These are phyloP conservation scores for Oxystoma pomonae DNA, from an alignment of 2,888 invertebrate species.

Conservation along the genomic window DNA sequence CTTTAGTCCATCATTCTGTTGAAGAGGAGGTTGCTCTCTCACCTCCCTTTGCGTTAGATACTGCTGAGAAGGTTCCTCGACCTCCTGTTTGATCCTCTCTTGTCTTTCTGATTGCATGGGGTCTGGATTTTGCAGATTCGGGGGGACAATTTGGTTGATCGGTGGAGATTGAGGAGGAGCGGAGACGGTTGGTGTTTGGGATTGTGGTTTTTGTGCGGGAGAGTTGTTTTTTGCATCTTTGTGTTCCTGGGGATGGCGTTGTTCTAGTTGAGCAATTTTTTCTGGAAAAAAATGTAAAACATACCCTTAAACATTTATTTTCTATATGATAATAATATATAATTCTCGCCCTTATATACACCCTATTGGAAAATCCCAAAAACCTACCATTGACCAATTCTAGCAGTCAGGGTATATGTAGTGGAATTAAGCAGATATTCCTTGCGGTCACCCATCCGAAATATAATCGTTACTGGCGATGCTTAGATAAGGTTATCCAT, in stretches of 20 bases:
- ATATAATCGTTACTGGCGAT: too few species aligned
- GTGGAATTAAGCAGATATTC: too few species aligned
- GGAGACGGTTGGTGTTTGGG: conserved; percentile 1
- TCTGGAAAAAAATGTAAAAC: conserved; percentile 30
- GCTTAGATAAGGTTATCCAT: too few species aligned
- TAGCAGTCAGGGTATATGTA: too few species aligned
- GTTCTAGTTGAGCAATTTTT: conserved; percentile 32
- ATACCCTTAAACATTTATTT: too few species aligned
- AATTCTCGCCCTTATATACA: too few species aligned
- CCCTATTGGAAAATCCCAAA: too few species aligned
- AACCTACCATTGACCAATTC: too few species aligned
- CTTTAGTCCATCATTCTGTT: conserved; percentile 49
- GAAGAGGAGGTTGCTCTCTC: conserved; percentile 38
- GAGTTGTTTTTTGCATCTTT: neutral
- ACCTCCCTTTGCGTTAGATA: conserved; percentile 19
- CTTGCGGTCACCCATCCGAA: too few species aligned
- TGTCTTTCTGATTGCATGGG: conserved; percentile 26
- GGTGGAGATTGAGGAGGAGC: conserved; percentile 8
- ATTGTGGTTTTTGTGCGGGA: conserved; percentile 3
- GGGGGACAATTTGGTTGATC: conserved; percentile 10
- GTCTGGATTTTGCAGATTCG: conserved; percentile 29
- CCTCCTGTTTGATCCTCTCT: conserved; percentile 37
- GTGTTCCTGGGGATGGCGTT: conserved; percentile 29
- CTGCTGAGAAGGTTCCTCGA: conserved; percentile 32
- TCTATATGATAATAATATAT: too few species aligned